Base-by-base conservation (phyloP, 2,113 vertebrate genomes). In the Desmodus rotundus region DNA sequence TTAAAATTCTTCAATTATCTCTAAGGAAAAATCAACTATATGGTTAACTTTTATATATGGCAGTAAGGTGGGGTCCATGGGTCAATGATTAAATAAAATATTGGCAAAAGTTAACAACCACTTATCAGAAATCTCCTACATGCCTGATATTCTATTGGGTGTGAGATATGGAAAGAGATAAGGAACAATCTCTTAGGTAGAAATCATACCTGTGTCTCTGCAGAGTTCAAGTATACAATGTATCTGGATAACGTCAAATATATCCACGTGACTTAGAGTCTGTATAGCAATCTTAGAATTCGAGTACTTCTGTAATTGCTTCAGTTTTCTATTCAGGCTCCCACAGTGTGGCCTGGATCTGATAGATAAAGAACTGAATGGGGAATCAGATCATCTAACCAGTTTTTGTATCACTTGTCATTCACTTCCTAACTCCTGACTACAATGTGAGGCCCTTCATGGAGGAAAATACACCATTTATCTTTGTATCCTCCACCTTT, bases 11-110 rank as follows among this genome's bases (percentile, higher is more conserved):
- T 41, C 76, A 87, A 15, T 88, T 93, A 90, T 74, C 7, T 33
- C 31, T 81, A 67, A 33, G 80, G 22, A 43, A 96, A 87, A 73
- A 50, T 91, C 19, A 93, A 95, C 54, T 68, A 24, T 84, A 17
- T 93, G 28, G 43, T 20, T 31, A 83, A 83, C 47, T 89, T 81
- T 43, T 41, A 72, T 52, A 7, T 52, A 67, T 87, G 43, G 14
- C 6, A 72, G 16, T 81, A 20, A 92, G 61, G 81, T 43, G 33
- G 0, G 78, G 65, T n/a, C 22, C 78, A 33, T 31, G 26, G 5
- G 14, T 36, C 14, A 93, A 38, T 92, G n/a, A 86, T 87, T 95
- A 80, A 93, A 92, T 16, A 91, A 73, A 74, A 61, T 78, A 76
- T 24, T 65, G 28, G 22, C 28, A 56, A 76, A 86, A 84, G 33